Evolutionary conservation across 2,797 vertebrate species (phyloP).

Genomic region (Manis javanica): DNA sequence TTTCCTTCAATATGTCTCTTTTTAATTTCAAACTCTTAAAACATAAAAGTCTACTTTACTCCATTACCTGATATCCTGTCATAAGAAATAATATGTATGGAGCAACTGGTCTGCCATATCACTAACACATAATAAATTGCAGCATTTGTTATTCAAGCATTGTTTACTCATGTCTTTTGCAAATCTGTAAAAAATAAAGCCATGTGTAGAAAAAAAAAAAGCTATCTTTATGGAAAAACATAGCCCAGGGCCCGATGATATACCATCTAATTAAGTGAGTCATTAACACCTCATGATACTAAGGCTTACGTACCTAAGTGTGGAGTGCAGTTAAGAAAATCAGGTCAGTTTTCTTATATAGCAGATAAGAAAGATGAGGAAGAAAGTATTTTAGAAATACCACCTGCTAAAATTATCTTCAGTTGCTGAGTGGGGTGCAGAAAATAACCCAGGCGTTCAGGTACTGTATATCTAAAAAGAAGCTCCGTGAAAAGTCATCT

Average conservation of each 20-base stretch:
- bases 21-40: not conserved
- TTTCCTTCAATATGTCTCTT: not conserved
- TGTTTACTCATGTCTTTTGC: constrained; percentile 34
- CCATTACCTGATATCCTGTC: not conserved
- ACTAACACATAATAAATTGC: constrained; percentile 47
- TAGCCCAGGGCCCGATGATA: constrained; percentile 17
- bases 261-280: constrained; percentile 60
- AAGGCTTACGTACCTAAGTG: constrained; percentile 60
- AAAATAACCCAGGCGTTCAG: not conserved
- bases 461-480: not conserved
- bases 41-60: not conserved
- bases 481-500: not conserved
- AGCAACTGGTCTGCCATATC: not conserved
- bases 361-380: not conserved
- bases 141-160: not conserved
- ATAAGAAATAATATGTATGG: not conserved
- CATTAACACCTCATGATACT: constrained; percentile 65
- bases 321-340: constrained; percentile 40
- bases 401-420: constrained; percentile 61
- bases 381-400: constrained; percentile 49
- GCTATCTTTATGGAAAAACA: not conserved
- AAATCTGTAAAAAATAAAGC: not conserved
- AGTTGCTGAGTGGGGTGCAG: constrained; percentile 1
- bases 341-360: constrained; percentile 1
- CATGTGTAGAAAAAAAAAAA: constrained; percentile 6